Base-by-base conservation (phyloP, 2,113 vertebrate genomes). In the Hemiscyllium ocellatum region DNA sequence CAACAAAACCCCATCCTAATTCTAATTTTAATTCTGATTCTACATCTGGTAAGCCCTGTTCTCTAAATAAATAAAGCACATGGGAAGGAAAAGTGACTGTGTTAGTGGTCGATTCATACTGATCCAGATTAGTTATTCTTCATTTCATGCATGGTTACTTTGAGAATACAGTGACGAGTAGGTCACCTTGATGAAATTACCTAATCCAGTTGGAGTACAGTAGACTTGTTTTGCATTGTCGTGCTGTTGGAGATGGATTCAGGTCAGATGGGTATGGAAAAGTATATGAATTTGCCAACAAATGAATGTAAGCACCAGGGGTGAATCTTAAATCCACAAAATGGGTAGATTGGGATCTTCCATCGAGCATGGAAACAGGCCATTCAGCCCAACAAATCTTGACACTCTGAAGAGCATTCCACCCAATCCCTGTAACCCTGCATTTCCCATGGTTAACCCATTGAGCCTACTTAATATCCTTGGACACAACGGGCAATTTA, bases 81-180 rank as follows among this genome's bases (percentile, higher is more conserved):
- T 52, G 33, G 26, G 69, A 37, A 72, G 47, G 24, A 76, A 76
- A 47, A 95, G 72, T 70, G 69, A 72, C 94, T 52, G 29, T 15
- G 29, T 95, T 20, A 95, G 52, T 47, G 22, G 68, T 95, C 68
- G 72, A 95, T 95, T 95, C 72, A 95, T 29, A 29, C 42, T 95
- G 47, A 95, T 72, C 69, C 47, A 76, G 94, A 95, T 76, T 95
- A 52, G 72, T 95, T 76, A 24, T 47, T 50, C 68, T 42, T 95
- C 94, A 95, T 95, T 95, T 95, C 94, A 95, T 52, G 94, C 94
- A 50, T 95, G 68, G 24, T 47, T 95, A 95, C 68, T 19, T 72
- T 95, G 94, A 95, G 69, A 95, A 76, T 10, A 33, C 69, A 95
- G 10, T 95, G 93, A 72, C 12, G 47, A 50, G 70, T 50, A 50